Base-by-base conservation (phyloP, 2,113 vertebrate species). In the Toxotes jaculatrix region DNA sequence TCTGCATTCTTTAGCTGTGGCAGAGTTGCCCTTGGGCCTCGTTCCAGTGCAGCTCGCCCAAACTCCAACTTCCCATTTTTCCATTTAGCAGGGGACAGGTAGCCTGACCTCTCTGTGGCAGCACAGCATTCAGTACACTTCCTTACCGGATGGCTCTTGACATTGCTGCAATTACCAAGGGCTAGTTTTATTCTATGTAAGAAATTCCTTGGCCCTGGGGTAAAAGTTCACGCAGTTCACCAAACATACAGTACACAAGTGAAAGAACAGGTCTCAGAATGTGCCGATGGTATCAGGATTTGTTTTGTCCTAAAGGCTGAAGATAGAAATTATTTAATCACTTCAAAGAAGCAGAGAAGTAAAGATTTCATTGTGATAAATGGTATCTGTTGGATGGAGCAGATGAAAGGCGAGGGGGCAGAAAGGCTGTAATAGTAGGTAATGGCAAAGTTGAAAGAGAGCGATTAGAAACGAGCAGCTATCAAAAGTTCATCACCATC, bases 61-160 rank as follows among this genome's bases (percentile, higher is more conserved):
- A 89, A 84, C 62, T 87, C 53, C 73, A 62, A 70, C 80, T 74
- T 80, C 68, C 43, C 89, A 89, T 83, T 91, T 91, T 88, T 80
- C 74, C 71, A 77, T 85, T 90, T 82, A 84, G 64, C 64, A 34
- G 45, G 74, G 73, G 75, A 86, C 79, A 84, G 78, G 75, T 77
- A 82, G 74, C 23, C 66, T 77, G 77, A 85, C 74, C 76, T 77
- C 81, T 74, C 68, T 3, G 47, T 64, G 74, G 77, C 86, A 72
- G 70, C 11, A 4, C 32, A 45, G 32, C 69, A 63, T 66, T 73
- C 65, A 77, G 79, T 79, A 38, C 59, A 42, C 40, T 74, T 77
- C 68, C 68, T 82, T 68, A 40, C 42, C n/a, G 43, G 32, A 60
- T 59, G 59, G 40, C 62, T 76, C 59, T 49, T 74, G 77, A 80